Base-by-base conservation (phyloP, 1,140 invertebrate species). In the Pissodes strobi region DNA sequence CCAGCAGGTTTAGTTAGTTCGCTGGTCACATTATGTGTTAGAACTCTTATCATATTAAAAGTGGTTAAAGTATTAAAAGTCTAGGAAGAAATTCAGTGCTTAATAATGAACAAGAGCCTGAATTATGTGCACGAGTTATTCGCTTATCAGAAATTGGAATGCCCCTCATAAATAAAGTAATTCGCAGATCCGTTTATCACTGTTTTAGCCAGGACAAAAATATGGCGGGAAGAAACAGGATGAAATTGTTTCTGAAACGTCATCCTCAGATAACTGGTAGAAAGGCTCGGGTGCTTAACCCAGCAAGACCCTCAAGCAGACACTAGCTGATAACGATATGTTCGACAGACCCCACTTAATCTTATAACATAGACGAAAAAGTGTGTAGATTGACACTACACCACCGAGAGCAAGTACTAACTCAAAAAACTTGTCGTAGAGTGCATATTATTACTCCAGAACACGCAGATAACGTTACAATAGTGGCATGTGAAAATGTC, bases 311-410 rank as follows among this genome's bases (percentile, higher is more conserved):
- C 55, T 76, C 18, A 51, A 70, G 45, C 21, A 48, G 23, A 27
- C 76, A 52, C 53, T 73, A 8, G 38, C 38, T n/a, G 64, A 69
- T 38, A 58, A 67, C n/a, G 52, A 74, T 30, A 39, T 80, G 19
- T 43, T 60, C 15, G 51, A 75, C 51, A 64, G 61, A 45, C 73
- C 74, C 27, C 46, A 73, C 19, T 60, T 45, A n/a, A 74, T 80
- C 18, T n/a, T 79, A 69, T 59, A 80, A 80, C 58, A 71, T 80
- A 59, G 79, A 80, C 69, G 77, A 81, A 67, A 81, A 80, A 57
- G 77, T 74, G 0, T 77, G 77, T 62, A 67, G 70, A 2, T 46
- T 79, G 17, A 74, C 70, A 6, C 6, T 80, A 8, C 77, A 81
- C 51, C 56, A 79, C 15, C 70, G 75, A 51, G 72, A 68, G 62